A percentile compares a stretch with the other conserved stretches of the same genome.
phyloP scores from a whole-genome alignment of 1,140 invertebrate species.

The Octopus sinensis region DNA sequence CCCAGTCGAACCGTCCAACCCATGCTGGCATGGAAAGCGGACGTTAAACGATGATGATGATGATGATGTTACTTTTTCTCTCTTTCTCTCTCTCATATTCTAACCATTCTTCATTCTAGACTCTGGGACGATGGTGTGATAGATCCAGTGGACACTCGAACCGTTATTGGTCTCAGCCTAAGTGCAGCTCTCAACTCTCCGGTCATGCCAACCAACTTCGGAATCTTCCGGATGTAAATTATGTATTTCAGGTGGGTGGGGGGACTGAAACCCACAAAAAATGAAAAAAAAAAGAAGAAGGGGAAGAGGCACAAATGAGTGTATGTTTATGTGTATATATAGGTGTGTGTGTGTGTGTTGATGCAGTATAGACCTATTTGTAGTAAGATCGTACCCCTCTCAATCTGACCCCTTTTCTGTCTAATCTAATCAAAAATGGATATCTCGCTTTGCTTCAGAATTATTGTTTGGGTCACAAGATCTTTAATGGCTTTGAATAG shows the following conservation, averaged over 20 bases:
- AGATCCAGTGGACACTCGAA: constrained; percentile 54
- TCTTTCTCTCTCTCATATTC: too few relatives aligned
- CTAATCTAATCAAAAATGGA: too few relatives aligned
- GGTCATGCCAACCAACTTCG: constrained; percentile 49
- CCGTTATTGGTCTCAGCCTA: constrained; percentile 53
- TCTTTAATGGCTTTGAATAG: too few relatives aligned
- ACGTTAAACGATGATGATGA: too few relatives aligned
- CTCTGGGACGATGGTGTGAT: constrained; percentile 59
- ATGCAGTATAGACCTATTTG: background rate
- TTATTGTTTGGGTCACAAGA: too few relatives aligned
- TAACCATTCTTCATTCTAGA: constrained; percentile 29
- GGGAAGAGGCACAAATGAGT: background rate
- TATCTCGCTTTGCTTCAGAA: too few relatives aligned
- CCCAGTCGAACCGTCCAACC: too few relatives aligned
- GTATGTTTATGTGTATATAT: background rate
- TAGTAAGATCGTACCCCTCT: too few relatives aligned
- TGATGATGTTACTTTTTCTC: too few relatives aligned
- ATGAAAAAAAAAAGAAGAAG: background rate
- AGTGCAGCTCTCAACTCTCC: constrained; percentile 53
- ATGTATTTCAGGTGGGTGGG: background rate
- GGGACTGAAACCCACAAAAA: background rate
- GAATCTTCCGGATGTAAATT: constrained; percentile 55
- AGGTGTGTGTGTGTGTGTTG: background rate
- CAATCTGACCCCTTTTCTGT: too few relatives aligned
- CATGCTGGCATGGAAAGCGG: too few relatives aligned